These are phyloP conservation scores for Arrhopalites spinosus DNA, from an alignment of 2,888 invertebrate species.

Conservation along the genomic window DNA sequence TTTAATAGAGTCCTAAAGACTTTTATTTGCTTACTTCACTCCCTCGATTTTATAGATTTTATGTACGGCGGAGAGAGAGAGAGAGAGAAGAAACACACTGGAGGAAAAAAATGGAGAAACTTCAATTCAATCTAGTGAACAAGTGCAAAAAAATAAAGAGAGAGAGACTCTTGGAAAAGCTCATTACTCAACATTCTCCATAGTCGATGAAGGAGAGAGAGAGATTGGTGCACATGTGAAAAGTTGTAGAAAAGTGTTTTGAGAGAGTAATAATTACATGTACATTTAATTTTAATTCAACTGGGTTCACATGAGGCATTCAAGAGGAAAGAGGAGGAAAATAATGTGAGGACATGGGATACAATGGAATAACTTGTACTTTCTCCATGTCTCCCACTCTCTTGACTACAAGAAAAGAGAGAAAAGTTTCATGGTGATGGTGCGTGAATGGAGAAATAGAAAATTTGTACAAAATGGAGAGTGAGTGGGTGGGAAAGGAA, in stretches of 20 bases:
- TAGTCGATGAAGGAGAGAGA: too few species aligned
- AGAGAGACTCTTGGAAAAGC: background rate
- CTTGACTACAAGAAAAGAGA: too few species aligned
- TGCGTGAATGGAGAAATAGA: background rate
- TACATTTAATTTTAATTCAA: too few species aligned
- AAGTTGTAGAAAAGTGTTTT: background rate
- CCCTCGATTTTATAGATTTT: slow-evolving; percentile 17
- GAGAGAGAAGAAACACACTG: background rate
- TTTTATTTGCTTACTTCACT: slow-evolving; percentile 29
- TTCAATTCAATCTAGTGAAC: slow-evolving; percentile 11
- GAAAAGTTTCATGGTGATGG: background rate
- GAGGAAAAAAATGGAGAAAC: too few species aligned
- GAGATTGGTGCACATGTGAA: background rate
- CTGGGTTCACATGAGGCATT: too few species aligned
- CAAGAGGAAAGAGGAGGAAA: too few species aligned
- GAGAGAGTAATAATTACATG: too few species aligned
- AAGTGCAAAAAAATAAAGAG: background rate
- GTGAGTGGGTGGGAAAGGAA: background rate
- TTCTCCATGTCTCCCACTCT: too few species aligned
- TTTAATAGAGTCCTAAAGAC: slow-evolving; percentile 35
- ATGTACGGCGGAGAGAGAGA: background rate
- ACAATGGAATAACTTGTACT: too few species aligned
- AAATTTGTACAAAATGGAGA: background rate
- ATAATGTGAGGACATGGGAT: too few species aligned
- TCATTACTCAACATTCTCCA: slow-evolving; percentile 8